Evolutionary conservation across 2,113 vertebrate genomes (phyloP), one percentile per base, ranked within the genome.

Genomic region (Actinemys pallida): DNA sequence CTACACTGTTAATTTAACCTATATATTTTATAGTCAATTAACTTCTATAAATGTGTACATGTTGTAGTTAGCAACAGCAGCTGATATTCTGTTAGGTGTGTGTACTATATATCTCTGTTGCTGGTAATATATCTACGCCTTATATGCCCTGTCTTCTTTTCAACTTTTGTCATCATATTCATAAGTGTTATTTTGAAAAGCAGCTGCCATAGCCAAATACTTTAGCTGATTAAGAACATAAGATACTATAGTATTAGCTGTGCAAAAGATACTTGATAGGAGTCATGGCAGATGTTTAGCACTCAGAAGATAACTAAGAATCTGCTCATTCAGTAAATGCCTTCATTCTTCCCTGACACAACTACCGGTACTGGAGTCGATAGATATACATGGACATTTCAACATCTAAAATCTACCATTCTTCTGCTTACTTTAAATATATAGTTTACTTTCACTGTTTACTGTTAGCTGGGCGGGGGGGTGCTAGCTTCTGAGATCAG

Each of bases 321-420:
- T 97, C 95, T 97, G 96, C 95, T 98, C 97, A 93, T 97, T 98
- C 97, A 97, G 94, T 97, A 97, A 97, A 97, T 97, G 89, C 93
- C 94, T 97, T 95, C 94, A 90, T 97, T 97, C 97, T 96, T 96
- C 90, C 92, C 93, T 90, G 84, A 93, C 94, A 91, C 6, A 2
- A 75, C 89, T 94, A 88, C 88, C 31, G 69, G 96, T 94, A 88
- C 88, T 35, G 69, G 96, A 94, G 92, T 94, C 59, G 83, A 88
- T 65, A 87, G 90, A 96, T 94, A 0, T 93, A 84, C 81, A 14
- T 2, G 45, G 94, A 86, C 86, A 76, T 92, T 93, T 95, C 92
- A 92, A 39, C 85, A 92, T 72, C 95, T 87, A 91, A 95, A 72
- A 96, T 90, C 87, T 35, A 59, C 89, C 93, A 49, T 91, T 90